phyloP scores from a whole-genome alignment of 2,797 vertebrate species.

The Tamandua tetradactyla region DNA sequence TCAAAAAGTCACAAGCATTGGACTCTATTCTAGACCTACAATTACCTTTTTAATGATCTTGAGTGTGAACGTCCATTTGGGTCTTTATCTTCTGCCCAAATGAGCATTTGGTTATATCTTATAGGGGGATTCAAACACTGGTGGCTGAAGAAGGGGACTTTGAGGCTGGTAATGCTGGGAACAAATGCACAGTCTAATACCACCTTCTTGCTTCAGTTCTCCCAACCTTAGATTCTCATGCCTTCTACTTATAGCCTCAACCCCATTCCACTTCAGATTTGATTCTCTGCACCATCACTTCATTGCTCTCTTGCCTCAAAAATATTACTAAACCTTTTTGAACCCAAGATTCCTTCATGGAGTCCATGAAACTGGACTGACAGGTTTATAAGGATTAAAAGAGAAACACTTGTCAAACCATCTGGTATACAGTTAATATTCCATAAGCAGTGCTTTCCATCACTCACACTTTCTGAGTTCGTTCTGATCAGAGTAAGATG shows the following conservation, averaged over 20 bases:
- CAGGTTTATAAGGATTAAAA: background rate
- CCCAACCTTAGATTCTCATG: background rate
- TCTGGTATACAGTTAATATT: background rate
- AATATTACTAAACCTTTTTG: background rate
- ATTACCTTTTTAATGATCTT: background rate
- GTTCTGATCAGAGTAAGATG: background rate
- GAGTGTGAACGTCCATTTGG: background rate
- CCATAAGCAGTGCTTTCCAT: background rate
- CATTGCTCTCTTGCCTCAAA: background rate
- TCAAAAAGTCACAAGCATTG: background rate
- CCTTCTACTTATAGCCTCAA: background rate
- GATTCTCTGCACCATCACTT: background rate
- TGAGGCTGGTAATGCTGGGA: background rate
- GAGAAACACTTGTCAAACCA: background rate
- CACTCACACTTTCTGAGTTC: background rate
- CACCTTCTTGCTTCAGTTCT: background rate
- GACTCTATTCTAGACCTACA: background rate
- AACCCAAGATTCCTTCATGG: background rate
- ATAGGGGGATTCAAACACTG: background rate
- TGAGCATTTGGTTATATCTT: background rate
- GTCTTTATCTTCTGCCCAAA: background rate
- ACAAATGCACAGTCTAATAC: background rate
- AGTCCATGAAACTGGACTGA: background rate
- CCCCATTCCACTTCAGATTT: background rate
- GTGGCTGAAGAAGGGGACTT: background rate